Evolutionary conservation across 2,797 vertebrate genomes (phyloP), one percentile per base, ranked within the genome.

Genomic region (Artibeus lituratus): DNA sequence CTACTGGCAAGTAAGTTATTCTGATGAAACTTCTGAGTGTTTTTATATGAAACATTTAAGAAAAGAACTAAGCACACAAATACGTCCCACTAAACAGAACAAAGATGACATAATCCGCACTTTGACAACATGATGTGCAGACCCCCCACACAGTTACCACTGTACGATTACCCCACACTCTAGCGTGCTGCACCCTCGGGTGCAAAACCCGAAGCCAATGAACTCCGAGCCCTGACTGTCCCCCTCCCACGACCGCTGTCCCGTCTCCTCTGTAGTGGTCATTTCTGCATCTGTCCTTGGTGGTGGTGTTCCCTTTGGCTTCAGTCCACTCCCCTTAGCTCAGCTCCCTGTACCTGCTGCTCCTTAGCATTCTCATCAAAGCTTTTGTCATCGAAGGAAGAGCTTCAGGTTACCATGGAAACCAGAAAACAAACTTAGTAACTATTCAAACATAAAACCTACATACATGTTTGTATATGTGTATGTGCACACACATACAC

Each of bases 31-130:
- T 73, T 84, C 51, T 67, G 82, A 76, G 39, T 86, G 14, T 42
- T 85, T 86, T 55, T 74, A 91, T 21, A 77, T 8, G 57, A 90
- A 89, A 87, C 47, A 11, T 70, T 90, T 74, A 87, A 82, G 74
- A 87, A 44, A 8, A 85, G 12, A 93, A 21, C 32, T 6, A 67
- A 87, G 8, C 32, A 73, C 10, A 37, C 12, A 29, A 39, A 51
- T 47, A 59, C 10, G 42, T 32, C 26, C 51, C 44, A 87, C 57
- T 91, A 92, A 84, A 37, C 22, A 74, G 49, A 91, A 90, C 16
- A 92, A 9, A 78, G 42, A 73, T 65, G 14, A 83, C n/a, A 37
- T 42, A 65, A 55, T 62, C 83, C 67, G 86, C 10, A 81, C 51
- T 72, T 55, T 16, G 29, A 83, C 53, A 37, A 47, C 65, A 37